These are phyloP conservation scores for Zeus faber DNA, from an alignment of 2,113 vertebrate species.

Conservation along the genomic window DNA sequence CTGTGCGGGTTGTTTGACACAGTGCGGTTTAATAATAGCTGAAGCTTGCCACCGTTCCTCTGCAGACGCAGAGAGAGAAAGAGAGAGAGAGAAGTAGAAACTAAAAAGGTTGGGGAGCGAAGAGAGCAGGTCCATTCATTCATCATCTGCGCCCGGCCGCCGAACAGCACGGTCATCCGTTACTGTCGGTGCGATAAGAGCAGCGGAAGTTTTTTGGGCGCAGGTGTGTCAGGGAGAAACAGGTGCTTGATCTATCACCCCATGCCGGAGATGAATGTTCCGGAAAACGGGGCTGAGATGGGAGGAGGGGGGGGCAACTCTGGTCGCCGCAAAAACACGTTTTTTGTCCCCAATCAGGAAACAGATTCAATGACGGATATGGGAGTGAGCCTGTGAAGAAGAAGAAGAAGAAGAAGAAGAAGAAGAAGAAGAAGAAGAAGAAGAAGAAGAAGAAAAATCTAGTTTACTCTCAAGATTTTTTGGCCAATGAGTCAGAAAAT, in stretches of 20 bases:
- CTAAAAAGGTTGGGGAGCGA: too few species aligned
- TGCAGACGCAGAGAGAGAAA: conserved; percentile 9
- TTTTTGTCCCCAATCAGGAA: too few species aligned
- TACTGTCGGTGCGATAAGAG: conserved; percentile 51
- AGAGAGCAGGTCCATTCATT: conserved; percentile 28
- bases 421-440: too few species aligned
- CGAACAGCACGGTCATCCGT: conserved; percentile 54
- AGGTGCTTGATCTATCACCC: conserved; percentile 53
- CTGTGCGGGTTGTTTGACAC: conserved; percentile 15
- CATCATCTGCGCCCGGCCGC: conserved; percentile 41
- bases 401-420: too few species aligned
- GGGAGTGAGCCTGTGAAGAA: background rate
- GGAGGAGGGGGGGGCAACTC: too few species aligned
- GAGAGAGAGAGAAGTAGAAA: background rate
- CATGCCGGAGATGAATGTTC: conserved; percentile 30
- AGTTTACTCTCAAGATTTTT: too few species aligned
- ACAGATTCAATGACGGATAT: conserved; percentile 19
- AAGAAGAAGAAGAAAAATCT: too few species aligned
- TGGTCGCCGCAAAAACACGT: too few species aligned
- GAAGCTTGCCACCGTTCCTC: background rate
- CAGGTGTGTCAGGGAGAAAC: conserved; percentile 50
- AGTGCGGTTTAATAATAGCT: background rate
- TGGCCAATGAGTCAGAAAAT: too few species aligned
- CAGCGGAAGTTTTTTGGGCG: conserved; percentile 33
- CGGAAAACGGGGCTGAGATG: too few species aligned